These are phyloP conservation scores for Sebastes kiyomatsui DNA, from an alignment of 2,797 vertebrate genomes.

Conservation along the genomic window DNA sequence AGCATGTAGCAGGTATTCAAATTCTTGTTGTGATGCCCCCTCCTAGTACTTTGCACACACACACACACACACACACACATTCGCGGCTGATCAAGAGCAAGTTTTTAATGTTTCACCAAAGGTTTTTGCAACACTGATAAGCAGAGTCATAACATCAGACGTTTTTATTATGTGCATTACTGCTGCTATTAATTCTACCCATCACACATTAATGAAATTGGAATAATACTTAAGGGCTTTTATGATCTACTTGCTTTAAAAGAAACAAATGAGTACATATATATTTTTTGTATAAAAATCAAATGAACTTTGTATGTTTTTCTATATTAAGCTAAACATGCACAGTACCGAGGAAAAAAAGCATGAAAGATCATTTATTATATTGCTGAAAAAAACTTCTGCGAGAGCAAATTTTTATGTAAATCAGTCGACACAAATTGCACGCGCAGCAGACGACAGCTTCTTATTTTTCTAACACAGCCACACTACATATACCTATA, in stretches of 20 bases:
- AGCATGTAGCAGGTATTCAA: not conserved
- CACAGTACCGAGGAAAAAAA: not conserved
- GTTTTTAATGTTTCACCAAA: slow-evolving; percentile 51
- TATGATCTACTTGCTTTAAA: not conserved
- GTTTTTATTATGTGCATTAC: not conserved
- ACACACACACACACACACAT: not conserved
- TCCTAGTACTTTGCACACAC: not conserved
- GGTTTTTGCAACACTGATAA: slow-evolving; percentile 48
- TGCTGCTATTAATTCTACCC: not conserved
- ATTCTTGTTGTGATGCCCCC: not conserved
- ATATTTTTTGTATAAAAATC: not conserved
- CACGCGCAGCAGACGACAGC: slow-evolving; percentile 34
- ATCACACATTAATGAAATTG: not conserved
- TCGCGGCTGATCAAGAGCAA: not conserved
- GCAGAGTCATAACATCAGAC: slow-evolving; percentile 1
- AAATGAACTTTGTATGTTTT: not conserved
- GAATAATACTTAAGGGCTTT: not conserved
- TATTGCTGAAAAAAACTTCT: not conserved
- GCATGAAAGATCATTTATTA: not conserved
- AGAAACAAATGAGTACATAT: not conserved
- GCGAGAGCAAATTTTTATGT: slow-evolving; percentile 1
- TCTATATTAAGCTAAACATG: not conserved
- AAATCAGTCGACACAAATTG: slow-evolving; percentile 29
- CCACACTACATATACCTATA: slow-evolving; percentile 52
- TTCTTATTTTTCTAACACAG: slow-evolving; percentile 56